phyloP scores from a whole-genome alignment of 2,888 invertebrate genomes.

The Ochropleura plecta region DNA sequence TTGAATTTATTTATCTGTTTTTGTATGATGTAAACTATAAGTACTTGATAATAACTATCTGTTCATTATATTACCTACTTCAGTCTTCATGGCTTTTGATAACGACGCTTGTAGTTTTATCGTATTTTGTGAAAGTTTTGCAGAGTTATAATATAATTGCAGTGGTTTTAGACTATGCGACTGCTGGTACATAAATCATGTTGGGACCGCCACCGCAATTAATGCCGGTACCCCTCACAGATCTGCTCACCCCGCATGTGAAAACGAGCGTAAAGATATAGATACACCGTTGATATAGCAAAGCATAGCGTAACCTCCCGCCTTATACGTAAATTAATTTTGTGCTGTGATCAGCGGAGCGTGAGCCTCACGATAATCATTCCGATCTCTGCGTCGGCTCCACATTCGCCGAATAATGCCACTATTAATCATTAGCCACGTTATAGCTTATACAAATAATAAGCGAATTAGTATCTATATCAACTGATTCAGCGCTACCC shows the following conservation, averaged over 20 bases:
- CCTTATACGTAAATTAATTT: conserved; percentile 87
- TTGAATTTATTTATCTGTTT: neutral
- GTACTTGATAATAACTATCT: neutral
- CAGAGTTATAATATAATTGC: neutral
- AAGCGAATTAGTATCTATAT: conserved; percentile 62
- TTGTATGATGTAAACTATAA: neutral
- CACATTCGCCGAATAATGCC: conserved; percentile 77
- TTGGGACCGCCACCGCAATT: conserved; percentile 16
- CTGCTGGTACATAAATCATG: conserved; percentile 10
- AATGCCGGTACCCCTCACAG: conserved; percentile 45
- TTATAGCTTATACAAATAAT: conserved; percentile 63
- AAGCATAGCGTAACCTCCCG: conserved; percentile 60
- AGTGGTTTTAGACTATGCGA: conserved; percentile 7
- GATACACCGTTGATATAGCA: conserved; percentile 55
- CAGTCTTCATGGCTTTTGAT: neutral
- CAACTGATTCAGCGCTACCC: conserved; percentile 58
- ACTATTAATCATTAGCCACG: conserved; percentile 79
- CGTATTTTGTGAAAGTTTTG: conserved; percentile 1
- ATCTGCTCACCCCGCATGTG: conserved; percentile 54
- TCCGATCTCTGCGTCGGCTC: conserved; percentile 78
- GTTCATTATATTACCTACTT: neutral
- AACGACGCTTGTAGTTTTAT: neutral
- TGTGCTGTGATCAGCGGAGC: conserved; percentile 83
- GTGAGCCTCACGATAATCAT: conserved; percentile 84
- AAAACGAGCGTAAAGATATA: conserved; percentile 59